Conservation (phyloP, 1,140 invertebrate genomes). For the Drosophila jambulina region DNA sequence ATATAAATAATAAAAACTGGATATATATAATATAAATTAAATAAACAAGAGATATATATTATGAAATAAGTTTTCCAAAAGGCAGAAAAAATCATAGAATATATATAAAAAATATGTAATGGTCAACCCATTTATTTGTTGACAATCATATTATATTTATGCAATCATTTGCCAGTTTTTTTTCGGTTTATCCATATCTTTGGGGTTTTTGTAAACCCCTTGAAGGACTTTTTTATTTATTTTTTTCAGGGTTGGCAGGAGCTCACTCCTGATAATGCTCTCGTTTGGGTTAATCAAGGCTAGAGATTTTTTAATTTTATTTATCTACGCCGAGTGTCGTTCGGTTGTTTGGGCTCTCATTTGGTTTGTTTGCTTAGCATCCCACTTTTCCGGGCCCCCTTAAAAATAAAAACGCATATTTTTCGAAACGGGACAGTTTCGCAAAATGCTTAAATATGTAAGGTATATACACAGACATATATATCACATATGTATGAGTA, state of each 20-base stretch:
- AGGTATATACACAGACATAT: conserved; percentile 34
- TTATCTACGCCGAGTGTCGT: conserved; percentile 34
- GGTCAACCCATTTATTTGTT: conserved; percentile 68
- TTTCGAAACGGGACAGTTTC: conserved; percentile 72
- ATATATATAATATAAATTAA: no score
- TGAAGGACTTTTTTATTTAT: conserved; percentile 14
- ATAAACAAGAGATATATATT: background rate
- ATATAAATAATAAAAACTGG: no score
- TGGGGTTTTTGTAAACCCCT: background rate
- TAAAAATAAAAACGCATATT: conserved; percentile 52
- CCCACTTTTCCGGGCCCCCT: background rate
- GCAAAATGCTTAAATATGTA: conserved; percentile 72
- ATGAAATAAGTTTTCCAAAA: no score
- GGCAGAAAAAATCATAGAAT: background rate
- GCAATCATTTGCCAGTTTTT: conserved; percentile 32
- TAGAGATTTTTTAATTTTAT: conserved; percentile 67
- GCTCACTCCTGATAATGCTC: conserved; percentile 48
- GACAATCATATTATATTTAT: conserved; percentile 75
- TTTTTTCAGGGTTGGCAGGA: background rate
- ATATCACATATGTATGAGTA: no score
- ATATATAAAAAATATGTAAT: conserved; percentile 24
- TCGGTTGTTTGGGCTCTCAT: conserved; percentile 51
- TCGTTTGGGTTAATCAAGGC: conserved; percentile 77
- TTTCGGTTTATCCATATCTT: background rate
- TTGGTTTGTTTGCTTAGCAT: conserved; percentile 61